phyloP scores from a whole-genome alignment of 2,113 vertebrate genomes.

The Rhinolophus ferrumequinum region DNA sequence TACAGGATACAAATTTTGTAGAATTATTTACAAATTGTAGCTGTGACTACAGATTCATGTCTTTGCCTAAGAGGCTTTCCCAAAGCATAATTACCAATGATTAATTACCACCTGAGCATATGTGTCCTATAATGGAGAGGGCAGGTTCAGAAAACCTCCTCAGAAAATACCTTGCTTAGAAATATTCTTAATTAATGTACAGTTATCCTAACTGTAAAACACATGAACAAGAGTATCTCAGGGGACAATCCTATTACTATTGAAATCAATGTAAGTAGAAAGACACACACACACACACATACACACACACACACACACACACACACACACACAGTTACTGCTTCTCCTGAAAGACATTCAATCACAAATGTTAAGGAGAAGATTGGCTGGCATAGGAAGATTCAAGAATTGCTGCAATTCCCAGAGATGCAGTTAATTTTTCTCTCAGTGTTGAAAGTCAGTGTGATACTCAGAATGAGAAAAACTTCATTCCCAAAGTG shows the following conservation, averaged over 20 bases:
- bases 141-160: neutral
- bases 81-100: slow-evolving; percentile 17
- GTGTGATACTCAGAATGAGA: neutral
- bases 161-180: slow-evolving; percentile 2
- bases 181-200: neutral
- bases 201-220: neutral
- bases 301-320: too few species aligned
- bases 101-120: neutral
- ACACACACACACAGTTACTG: neutral
- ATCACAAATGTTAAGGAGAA: neutral
- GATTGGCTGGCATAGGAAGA: neutral
- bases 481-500: neutral
- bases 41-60: neutral
- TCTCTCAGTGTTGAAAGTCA: neutral
- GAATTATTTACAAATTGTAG: slow-evolving; percentile 38
- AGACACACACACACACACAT: neutral
- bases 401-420: neutral
- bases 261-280: neutral
- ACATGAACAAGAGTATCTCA: neutral
- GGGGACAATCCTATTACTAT: neutral
- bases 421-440: neutral
- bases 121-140: neutral
- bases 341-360: neutral
- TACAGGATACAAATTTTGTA: slow-evolving; percentile 17
- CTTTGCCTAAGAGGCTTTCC: neutral